Evolutionary conservation across 2,113 vertebrate species (phyloP).

Genomic region (Scomber scombrus): DNA sequence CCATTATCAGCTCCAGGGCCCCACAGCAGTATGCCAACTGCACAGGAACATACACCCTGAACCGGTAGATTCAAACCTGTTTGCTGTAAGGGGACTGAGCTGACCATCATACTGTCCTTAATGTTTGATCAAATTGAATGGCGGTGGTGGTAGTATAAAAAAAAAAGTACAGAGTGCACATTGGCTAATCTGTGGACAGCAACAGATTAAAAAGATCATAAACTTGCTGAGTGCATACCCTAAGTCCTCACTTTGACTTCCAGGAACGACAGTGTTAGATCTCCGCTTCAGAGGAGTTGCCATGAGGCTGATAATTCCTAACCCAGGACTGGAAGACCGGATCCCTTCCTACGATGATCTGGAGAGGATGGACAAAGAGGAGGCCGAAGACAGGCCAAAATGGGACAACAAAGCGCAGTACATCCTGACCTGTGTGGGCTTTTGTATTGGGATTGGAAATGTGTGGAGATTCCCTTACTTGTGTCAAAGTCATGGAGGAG

Average conservation of each 20-base stretch:
- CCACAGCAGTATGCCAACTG: conserved; percentile 35
- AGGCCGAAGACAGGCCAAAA: conserved; percentile 87
- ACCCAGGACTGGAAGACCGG: conserved; percentile 88
- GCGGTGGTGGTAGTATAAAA: neutral
- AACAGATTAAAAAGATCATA: conserved; percentile 56
- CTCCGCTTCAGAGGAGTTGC: conserved; percentile 37
- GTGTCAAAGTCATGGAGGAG: conserved; percentile 95
- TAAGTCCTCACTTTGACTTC: conserved; percentile 37
- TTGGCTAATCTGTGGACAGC: conserved; percentile 33
- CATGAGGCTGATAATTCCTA: conserved; percentile 89
- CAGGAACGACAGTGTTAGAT: conserved; percentile 13
- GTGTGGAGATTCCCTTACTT: conserved; percentile 96
- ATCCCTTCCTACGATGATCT: conserved; percentile 86
- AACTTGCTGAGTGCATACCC: conserved; percentile 16
- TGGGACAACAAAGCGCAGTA: conserved; percentile 97
- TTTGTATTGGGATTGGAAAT: conserved; percentile 94
- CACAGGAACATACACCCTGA: neutral
- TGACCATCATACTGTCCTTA: neutral
- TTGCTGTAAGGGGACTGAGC: neutral
- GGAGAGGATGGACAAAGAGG: conserved; percentile 86
- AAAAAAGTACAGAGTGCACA: conserved; percentile 17
- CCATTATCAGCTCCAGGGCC: conserved; percentile 92
- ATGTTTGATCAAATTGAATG: neutral
- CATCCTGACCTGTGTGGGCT: conserved; percentile 93
- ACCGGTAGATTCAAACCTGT: neutral